Evolutionary conservation across 2,797 vertebrate species (phyloP), one percentile per base, ranked within the genome.

Genomic region (Sternotherus odoratus): DNA sequence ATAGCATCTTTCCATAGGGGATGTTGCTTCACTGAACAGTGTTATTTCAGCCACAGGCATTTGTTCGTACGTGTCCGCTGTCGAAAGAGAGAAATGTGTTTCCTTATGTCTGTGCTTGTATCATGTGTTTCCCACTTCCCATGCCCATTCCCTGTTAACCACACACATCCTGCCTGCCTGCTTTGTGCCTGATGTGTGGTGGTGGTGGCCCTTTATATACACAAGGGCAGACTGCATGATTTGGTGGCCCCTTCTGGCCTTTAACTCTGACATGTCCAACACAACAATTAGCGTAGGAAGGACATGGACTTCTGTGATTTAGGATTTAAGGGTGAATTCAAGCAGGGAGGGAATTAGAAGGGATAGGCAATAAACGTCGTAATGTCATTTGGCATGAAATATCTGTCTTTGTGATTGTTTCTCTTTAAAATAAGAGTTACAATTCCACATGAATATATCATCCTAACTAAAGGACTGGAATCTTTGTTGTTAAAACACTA

Each of bases 201-300:
- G 21, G 36, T 69, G 36, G 11, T 69, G 36, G 19, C 36, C 36
- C 39, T 21, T 39, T 10, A 69, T 39, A 69, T 39, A 21, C 66
- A 69, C 5, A 23, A 39, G 36, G 21, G 23, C 36, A 39, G 36
- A 69, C 17, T 39, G 24, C 36, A 69, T 69, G 19, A 69, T 39
- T 36, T 23, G n/a, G 19, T 63, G 66, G 19, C 66, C 66, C 5
- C n/a, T 69, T 69, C 36, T 39, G n/a, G n/a, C n/a, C 36, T 69
- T 39, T 39, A 39, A 69, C 66, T 66, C 63, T 69, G n/a, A 39
- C 36, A 39, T 36, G 50, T 6, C 82, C 1, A 0, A 11, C 63
- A 48, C 0, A 0, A 8, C 50, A 46, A 3, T 1, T 0, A 0
- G 0, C 0, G 3, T 39, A 63, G 74, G 43, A 82, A 83, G 72